Evolutionary conservation across 2,888 invertebrate species (phyloP), one percentile per base, ranked within the genome.

Genomic region (Magallana nippona): DNA sequence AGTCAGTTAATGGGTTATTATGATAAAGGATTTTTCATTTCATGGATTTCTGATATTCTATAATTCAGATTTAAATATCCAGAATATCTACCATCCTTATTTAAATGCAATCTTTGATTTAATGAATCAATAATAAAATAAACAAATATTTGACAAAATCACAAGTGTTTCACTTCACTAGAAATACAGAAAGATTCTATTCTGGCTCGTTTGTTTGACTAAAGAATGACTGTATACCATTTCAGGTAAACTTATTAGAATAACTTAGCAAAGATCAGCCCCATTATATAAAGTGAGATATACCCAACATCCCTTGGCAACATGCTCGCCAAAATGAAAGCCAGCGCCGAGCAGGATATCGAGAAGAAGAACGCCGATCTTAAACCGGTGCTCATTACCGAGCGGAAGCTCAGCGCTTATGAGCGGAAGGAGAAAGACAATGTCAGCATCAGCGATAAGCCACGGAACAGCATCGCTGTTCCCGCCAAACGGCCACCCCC

Each of bases 311-410:
- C 63, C 19, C 63, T 27, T 63, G 63, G 63, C 63, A 63, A 63
- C 63, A 63, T 63, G 63, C 63, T 63, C 63, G 63, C 63, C 63
- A 63, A 63, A 63, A 63, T 63, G 63, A 63, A 63, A 63, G 63
- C 63, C 63, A 63, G 32, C 63, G 63, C 63, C 13, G 63, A 63
- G 63, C 63, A 63, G 32, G 63, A 63, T 32, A 19, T 63, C 10
- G 63, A 63, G 63, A 63, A 63, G 63, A 63, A 63, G 63, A 63
- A 22, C 27, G 27, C 63, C 11, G 63, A 63, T 63, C 63, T 63
- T 15, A 63, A 63, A 32, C 63, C 63, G 10, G 63, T 63, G 63
- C 63, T 63, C 63, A 63, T 63, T 22, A 63, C 63, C 10, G 63
- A 63, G 22, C 63, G 63, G 32, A 63, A 63, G 63, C 22, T 22